Percentiles rank a stretch among this genome's conserved stretches.
Conservation (phyloP, 2,888 invertebrate species). For the Amphiduros pacificus region DNA sequence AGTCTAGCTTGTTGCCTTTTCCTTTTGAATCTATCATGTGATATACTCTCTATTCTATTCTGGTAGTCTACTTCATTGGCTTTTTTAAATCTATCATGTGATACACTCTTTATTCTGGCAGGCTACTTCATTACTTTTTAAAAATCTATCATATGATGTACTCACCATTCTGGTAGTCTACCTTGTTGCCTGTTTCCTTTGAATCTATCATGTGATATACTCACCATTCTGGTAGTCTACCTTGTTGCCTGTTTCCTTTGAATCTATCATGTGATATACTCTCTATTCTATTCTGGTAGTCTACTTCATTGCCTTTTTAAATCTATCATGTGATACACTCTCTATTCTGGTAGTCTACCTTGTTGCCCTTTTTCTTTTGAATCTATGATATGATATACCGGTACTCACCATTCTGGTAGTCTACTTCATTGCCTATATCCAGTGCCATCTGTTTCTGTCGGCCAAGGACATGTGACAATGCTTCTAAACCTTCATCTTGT, state of each 20-base stretch:
- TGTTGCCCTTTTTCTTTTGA: too few relatives aligned
- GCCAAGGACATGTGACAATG: slow-evolving; percentile 73
- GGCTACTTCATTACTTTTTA: too few relatives aligned
- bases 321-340: slow-evolving; percentile 36
- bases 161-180: slow-evolving; percentile 78
- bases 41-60: too few relatives aligned
- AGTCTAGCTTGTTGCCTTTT: slow-evolving; percentile 75
- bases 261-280: too few relatives aligned
- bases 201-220: slow-evolving; percentile 26
- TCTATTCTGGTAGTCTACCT: slow-evolving; percentile 85
- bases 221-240: slow-evolving; percentile 78
- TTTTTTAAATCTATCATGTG: slow-evolving; percentile 4
- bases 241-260: slow-evolving; percentile 74
- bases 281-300: too few relatives aligned
- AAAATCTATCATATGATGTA: slow-evolving; percentile 13
- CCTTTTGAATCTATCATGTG: too few relatives aligned
- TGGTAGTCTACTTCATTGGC: too few relatives aligned
- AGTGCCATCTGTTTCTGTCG: slow-evolving; percentile 77
- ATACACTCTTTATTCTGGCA: slow-evolving; percentile 74
- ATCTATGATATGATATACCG: slow-evolving; percentile 26
- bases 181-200: too few relatives aligned
- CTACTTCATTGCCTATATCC: slow-evolving; percentile 76
- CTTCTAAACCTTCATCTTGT: slow-evolving; percentile 77
- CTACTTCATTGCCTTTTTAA: too few relatives aligned
- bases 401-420: slow-evolving; percentile 73